Evolutionary conservation across 2,113 vertebrate genomes (phyloP).

Genomic region (Scatophagus argus): DNA sequence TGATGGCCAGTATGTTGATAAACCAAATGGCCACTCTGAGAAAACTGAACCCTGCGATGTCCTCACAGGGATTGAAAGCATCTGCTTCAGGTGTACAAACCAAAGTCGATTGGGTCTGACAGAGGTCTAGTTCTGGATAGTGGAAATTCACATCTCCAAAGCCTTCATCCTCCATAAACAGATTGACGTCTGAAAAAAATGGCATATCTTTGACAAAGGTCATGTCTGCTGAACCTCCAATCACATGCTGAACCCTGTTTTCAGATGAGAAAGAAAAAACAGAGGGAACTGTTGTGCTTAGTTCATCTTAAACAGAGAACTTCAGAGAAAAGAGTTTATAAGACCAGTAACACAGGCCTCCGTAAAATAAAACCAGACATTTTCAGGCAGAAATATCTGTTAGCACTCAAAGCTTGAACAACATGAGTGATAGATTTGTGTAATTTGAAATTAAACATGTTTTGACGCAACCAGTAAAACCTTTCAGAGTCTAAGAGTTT

Average conservation of each 20-base stretch:
- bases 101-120: constrained; percentile 60
- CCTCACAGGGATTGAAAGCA: constrained; percentile 95
- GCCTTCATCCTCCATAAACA: constrained; percentile 15
- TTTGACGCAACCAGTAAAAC: neutral
- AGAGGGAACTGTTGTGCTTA: neutral
- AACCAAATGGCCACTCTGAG: constrained; percentile 92
- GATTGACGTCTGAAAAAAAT: constrained; percentile 16
- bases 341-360: neutral
- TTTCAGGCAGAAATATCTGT: neutral
- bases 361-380: neutral
- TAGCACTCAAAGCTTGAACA: neutral
- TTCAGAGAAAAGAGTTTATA: neutral
- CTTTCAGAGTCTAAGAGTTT: neutral
- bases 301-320: neutral
- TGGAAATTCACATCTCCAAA: constrained; percentile 67
- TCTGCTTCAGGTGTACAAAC: constrained; percentile 81
- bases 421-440: neutral
- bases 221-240: constrained; percentile 12
- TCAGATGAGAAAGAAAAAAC: neutral
- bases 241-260: constrained; percentile 37
- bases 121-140: constrained; percentile 73
- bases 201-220: constrained; percentile 6
- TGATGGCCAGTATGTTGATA: constrained; percentile 90
- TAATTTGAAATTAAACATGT: neutral
- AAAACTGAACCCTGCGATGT: constrained; percentile 92